phyloP scores from a whole-genome alignment of 2,113 vertebrate species.

The Gnathonemus longibarbis region DNA sequence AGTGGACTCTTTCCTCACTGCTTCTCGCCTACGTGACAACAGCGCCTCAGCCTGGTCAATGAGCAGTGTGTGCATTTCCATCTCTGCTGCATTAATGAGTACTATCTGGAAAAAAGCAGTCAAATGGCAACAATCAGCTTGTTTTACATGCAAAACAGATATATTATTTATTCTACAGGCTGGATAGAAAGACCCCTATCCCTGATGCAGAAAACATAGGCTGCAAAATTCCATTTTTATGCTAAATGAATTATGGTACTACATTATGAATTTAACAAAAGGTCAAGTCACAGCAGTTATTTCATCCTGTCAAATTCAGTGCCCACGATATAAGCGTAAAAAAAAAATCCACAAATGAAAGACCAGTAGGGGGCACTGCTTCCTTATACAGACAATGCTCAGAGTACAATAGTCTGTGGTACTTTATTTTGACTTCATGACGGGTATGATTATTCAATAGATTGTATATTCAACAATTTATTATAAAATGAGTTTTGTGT shows the following conservation, averaged over 20 bases:
- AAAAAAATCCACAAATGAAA: neutral
- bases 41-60: constrained; percentile 60
- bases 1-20: constrained; percentile 63
- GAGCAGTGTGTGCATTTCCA: constrained; percentile 66
- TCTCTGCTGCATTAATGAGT: constrained; percentile 69
- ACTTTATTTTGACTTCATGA: no score
- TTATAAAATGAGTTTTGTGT: no score
- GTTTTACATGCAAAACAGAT: neutral
- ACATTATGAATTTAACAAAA: neutral
- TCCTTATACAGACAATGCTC: neutral
- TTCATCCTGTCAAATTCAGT: neutral
- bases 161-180: neutral
- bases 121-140: neutral
- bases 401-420: no score
- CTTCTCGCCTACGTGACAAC: constrained; percentile 64
- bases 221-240: neutral
- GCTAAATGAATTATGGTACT: neutral
- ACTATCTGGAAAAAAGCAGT: constrained; percentile 57
- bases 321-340: neutral
- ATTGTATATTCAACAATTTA: no score
- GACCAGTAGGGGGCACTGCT: neutral
- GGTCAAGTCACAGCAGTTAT: neutral
- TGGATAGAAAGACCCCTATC: neutral
- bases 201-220: neutral
- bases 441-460: no score